These are phyloP conservation scores for Caenorhabditis elegans DNA, from an alignment of 1,140 invertebrate species.

Conservation along the genomic window DNA sequence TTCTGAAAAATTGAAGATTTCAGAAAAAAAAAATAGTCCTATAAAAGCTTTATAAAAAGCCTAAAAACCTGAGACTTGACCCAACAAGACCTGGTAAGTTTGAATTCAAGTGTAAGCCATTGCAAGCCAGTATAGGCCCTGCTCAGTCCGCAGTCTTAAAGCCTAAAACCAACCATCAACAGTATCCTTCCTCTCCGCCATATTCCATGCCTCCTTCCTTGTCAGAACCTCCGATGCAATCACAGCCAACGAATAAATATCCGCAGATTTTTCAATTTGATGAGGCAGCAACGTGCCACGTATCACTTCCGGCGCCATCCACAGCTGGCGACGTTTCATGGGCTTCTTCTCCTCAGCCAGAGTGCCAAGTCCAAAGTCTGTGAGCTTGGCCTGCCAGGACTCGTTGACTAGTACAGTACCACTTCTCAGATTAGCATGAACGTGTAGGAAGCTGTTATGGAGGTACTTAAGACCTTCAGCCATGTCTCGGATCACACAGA, in stretches of 20 bases:
- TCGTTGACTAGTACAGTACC: slow-evolving; percentile 48
- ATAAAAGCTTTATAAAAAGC: too few relatives aligned
- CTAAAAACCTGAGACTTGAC: too few relatives aligned
- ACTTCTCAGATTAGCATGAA: slow-evolving; percentile 45
- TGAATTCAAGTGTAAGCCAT: too few relatives aligned
- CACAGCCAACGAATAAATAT: slow-evolving; percentile 59
- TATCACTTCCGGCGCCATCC: slow-evolving; percentile 45
- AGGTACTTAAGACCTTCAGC: slow-evolving; percentile 47
- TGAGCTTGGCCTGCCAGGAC: slow-evolving; percentile 50
- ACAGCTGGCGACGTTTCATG: slow-evolving; percentile 34
- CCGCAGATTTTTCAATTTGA: slow-evolving; percentile 38
- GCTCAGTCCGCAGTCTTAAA: too few relatives aligned
- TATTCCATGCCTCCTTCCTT: slow-evolving; percentile 48
- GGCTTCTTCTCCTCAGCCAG: slow-evolving; percentile 36
- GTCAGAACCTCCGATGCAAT: slow-evolving; percentile 59
- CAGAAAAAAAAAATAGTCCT: too few relatives aligned
- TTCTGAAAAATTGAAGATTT: slow-evolving; percentile 32
- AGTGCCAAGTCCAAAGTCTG: slow-evolving; percentile 42
- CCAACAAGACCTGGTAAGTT: too few relatives aligned
- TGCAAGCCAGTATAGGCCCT: too few relatives aligned
- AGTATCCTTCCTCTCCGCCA: slow-evolving; percentile 38
- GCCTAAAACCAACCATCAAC: slow-evolving; percentile 44
- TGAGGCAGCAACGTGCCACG: not conserved
- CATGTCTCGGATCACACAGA: slow-evolving; percentile 45
- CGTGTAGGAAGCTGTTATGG: slow-evolving; percentile 42